phyloP scores from a whole-genome alignment of 2,797 vertebrate species.

The Lacerta viridis region DNA sequence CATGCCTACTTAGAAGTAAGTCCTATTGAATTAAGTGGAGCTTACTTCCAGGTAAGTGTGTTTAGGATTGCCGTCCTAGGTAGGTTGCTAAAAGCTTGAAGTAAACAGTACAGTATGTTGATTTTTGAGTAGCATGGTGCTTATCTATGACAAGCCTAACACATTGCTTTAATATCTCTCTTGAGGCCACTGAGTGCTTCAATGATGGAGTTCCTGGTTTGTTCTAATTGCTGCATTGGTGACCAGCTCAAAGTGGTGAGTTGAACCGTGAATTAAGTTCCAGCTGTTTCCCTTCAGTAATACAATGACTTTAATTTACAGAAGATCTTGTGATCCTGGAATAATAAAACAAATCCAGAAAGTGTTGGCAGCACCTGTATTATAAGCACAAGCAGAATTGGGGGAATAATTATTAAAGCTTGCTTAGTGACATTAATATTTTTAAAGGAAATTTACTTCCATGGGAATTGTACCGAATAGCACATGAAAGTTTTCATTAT shows the following conservation, averaged over 20 bases:
- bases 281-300: background rate
- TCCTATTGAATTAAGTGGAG: no score
- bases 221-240: constrained; percentile 93
- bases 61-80: no score
- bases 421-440: no score
- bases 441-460: no score
- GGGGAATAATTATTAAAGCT: no score
- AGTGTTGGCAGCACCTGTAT: no score
- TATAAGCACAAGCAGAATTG: no score
- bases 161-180: constrained; percentile 71
- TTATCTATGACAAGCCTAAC: constrained; percentile 70
- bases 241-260: constrained; percentile 92
- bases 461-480: background rate
- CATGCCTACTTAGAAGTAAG: no score
- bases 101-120: background rate
- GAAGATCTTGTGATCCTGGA: background rate
- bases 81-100: no score
- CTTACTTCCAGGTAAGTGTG: no score
- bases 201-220: constrained; percentile 94
- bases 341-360: no score
- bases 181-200: constrained; percentile 74
- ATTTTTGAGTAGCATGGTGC: constrained; percentile 34
- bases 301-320: background rate
- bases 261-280: background rate
- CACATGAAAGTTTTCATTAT: background rate